Conservation (phyloP, 37 sponge, comb jelly and placozoan species). For the Axinella damicornis region DNA sequence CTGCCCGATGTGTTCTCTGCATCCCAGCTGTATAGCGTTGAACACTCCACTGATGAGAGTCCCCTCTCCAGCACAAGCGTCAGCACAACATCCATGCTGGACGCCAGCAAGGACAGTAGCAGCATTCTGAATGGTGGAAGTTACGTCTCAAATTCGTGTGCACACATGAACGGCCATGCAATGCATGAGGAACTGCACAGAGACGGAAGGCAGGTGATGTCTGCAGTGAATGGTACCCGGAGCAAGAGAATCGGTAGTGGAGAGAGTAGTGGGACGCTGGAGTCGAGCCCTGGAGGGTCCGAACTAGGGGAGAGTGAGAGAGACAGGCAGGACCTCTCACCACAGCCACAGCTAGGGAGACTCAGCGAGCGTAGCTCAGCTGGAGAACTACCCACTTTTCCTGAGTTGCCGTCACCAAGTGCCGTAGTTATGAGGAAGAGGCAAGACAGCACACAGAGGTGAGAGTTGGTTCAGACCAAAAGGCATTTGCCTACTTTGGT, state of each 20-base stretch:
- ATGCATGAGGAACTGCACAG: no score
- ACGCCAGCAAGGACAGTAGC: not conserved
- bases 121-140: no score
- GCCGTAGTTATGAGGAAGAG: no score
- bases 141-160: no score
- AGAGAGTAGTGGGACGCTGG: not conserved
- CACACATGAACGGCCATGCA: no score
- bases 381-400: no score
- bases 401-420: no score
- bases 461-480: no score
- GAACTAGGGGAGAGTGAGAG: conserved; percentile 17
- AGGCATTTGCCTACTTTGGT: no score
- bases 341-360: not conserved
- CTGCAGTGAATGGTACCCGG: not conserved
- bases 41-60: not conserved
- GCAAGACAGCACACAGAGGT: no score
- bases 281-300: not conserved
- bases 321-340: not conserved
- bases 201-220: no score
- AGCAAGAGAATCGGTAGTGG: not conserved
- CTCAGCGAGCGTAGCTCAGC: no score
- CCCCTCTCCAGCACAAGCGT: conserved; percentile 38
- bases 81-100: conserved; percentile 36
- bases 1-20: conserved; percentile 49
- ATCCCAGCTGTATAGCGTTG: not conserved